Base-by-base conservation (phyloP, 2,113 vertebrate genomes). In the Peromyscus leucopus region DNA sequence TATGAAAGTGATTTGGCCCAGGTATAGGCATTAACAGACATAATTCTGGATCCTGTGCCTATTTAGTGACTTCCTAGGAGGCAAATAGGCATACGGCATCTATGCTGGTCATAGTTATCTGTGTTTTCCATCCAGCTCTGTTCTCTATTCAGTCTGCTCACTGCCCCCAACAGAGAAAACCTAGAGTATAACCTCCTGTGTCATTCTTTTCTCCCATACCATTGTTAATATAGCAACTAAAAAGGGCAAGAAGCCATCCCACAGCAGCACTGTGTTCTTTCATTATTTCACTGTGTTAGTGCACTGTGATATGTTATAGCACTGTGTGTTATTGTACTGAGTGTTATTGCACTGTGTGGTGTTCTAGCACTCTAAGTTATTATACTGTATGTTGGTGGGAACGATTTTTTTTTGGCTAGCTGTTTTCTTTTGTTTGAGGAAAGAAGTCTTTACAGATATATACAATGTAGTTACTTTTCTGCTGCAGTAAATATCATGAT, bases 371-470 rank as follows among this genome's bases (percentile, higher is more conserved):
- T 78, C 26, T 78, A 31, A 51, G 4, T 16, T 31, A 19, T 24
- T 85, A 19, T 75, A 6, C 16, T 48, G 3, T 28, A 19, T 39
- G 9, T 76, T 71, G 10, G 33, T 26, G 19, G 55, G 74, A 82
- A 83, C 2, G 13, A 51, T 22, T 11, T 13, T 22, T 89, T 89
- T 57, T 51, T 28, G 12, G 31, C 6, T 63, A 2, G 16, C 67
- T 91, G 5, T 69, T 94, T 95, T 69, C 31, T 46, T 76, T 94
- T 69, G 21, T 76, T 93, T 67, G 33, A 91, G 28, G 31, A 71
- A 85, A 86, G 2, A 76, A 13, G 1, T 76, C 59, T 26, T 79
- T 74, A 24, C 39, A 65, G 7, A 33, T 33, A 46, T 46, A 63
- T 39, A 86, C 24, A 84, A 19, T 65, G 83, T 31, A 31, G 83